phyloP scores from a whole-genome alignment of 1,140 invertebrate genomes.

The Ridgeia piscesae region DNA sequence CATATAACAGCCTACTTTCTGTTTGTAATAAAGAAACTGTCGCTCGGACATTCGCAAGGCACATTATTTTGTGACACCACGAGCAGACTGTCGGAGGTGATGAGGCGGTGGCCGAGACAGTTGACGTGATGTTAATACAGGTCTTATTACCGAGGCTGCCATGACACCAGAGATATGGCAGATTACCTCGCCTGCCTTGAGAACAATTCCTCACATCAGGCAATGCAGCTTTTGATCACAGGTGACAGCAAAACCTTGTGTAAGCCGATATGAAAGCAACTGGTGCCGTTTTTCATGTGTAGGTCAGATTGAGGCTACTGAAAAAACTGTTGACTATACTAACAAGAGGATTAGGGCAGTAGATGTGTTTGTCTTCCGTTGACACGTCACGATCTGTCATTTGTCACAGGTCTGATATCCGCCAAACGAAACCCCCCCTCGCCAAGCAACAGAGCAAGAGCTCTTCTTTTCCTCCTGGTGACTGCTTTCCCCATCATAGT shows the following conservation, averaged over 20 bases:
- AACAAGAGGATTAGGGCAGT: neutral
- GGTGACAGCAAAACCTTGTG: neutral
- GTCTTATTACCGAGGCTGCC: neutral
- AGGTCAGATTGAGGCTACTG: neutral
- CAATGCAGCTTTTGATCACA: neutral
- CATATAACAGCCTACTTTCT: neutral
- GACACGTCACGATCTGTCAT: neutral
- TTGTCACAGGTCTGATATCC: neutral
- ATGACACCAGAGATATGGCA: neutral
- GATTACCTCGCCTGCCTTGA: neutral
- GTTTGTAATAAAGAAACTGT: neutral
- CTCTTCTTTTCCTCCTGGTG: neutral
- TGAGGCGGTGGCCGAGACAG: neutral
- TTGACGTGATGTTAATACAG: neutral
- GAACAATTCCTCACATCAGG: neutral
- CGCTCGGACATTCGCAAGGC: neutral
- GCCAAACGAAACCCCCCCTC: no score
- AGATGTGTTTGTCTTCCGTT: neutral
- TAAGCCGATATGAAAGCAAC: neutral
- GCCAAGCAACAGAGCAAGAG: neutral
- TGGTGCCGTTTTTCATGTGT: neutral
- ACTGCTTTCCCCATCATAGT: neutral
- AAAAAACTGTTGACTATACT: neutral
- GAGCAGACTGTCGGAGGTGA: neutral
- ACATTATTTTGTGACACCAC: neutral